Base-by-base conservation (phyloP, 2,888 invertebrate species). In the Idaea biselata region DNA sequence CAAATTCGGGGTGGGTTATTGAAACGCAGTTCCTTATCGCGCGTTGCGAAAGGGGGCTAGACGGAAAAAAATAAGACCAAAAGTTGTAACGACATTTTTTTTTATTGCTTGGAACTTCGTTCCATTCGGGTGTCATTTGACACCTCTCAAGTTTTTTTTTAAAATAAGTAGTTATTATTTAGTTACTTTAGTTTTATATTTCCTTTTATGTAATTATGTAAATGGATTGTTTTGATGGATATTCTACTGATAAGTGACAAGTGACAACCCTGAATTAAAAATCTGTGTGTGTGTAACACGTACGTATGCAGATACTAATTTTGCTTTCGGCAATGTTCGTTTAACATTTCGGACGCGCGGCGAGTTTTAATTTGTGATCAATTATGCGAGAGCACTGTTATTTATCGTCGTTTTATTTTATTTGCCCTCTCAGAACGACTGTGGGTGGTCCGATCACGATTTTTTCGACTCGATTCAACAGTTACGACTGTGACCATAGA, bases 321-420 rank as follows among this genome's bases (percentile, higher is more conserved):
- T 89, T 77, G 90, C 88, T 89, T 85, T 87, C 88, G 88, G 89
- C 89, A 80, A 84, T 82, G 83, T 84, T 74, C 87, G 84, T 87
- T 88, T 86, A 90, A 89, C 87, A 83, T 90, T 89, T 87, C 83
- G 89, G 88, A 86, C 90, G 88, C 88, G 87, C 84, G 82, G 83
- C 88, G 86, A 87, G 87, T 91, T 91, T 92, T 91, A 92, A 92
- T 91, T 92, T 91, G 92, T 91, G 90, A 91, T 91, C 92, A 92
- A 92, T 91, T 91, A 92, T 92, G 90, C 91, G 88, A 86, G 86
- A 84, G 87, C 88, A 84, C 87, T 87, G 89, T 91, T 91, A 90
- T 91, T 91, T 91, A 91, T 91, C 83, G 88, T 86, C 84, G 88
- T 91, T 92, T 92, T 91, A 89, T 91, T 91, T 91, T 88, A 88